phyloP scores from a whole-genome alignment of 2,888 invertebrate species.

The Harpagoxenus sublaevis region DNA sequence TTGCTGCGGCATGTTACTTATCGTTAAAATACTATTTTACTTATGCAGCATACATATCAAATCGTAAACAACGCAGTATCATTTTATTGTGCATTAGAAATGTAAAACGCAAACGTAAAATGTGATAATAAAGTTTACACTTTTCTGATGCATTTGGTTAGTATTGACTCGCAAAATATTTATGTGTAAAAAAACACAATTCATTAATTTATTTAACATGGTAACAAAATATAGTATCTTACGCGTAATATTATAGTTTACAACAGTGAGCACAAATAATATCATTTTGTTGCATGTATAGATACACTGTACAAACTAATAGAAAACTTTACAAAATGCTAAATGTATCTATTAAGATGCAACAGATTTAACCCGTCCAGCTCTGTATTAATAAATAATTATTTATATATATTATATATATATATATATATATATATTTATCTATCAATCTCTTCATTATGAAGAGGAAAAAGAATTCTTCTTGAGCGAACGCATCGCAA shows the following conservation, averaged over 20 bases:
- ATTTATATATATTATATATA: constrained; percentile 5
- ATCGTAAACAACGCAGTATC: not conserved
- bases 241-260: constrained; percentile 44
- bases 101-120: constrained; percentile 9
- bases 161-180: constrained; percentile 12
- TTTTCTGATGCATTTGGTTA: constrained; percentile 16
- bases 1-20: constrained; percentile 6
- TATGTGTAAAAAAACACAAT: constrained; percentile 13
- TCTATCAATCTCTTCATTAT: constrained; percentile 10
- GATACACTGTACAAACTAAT: constrained; percentile 54
- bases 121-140: constrained; percentile 15
- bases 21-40: constrained; percentile 29
- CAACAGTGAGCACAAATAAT: constrained; percentile 49
- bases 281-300: constrained; percentile 44
- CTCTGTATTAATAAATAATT: constrained; percentile 29
- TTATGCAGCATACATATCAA: not conserved
- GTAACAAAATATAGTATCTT: constrained; percentile 38
- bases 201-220: constrained; percentile 12
- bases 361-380: constrained; percentile 39
- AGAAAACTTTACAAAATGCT: constrained; percentile 53
- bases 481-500: not conserved
- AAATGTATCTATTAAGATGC: constrained; percentile 37
- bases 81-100: not conserved
- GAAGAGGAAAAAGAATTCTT: constrained; percentile 23
- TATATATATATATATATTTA: constrained; percentile 24